phyloP scores from a whole-genome alignment of 2,113 vertebrate genomes.

The Anguilla japonica region DNA sequence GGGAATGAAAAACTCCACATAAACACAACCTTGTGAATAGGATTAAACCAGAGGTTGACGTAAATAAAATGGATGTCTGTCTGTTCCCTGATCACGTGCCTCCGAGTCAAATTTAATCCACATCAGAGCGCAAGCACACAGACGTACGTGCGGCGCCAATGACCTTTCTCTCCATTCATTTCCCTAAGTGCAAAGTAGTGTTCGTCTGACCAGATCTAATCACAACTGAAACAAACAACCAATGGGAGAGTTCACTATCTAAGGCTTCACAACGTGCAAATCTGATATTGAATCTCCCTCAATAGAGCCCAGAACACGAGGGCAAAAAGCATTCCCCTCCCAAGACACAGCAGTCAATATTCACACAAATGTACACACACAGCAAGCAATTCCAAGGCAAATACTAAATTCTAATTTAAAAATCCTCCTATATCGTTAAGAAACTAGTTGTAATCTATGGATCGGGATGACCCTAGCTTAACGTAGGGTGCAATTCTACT shows the following conservation, averaged over 20 bases:
- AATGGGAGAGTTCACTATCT: neutral
- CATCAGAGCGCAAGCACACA: neutral
- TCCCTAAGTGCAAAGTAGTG: neutral
- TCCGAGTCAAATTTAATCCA: neutral
- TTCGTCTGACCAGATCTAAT: neutral
- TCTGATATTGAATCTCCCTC: neutral
- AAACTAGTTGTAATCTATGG: neutral
- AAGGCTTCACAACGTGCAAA: neutral
- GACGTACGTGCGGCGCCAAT: neutral
- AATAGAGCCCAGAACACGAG: neutral
- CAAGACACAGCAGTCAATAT: neutral
- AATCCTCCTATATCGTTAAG: neutral
- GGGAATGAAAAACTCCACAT: neutral
- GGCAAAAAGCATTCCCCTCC: no score
- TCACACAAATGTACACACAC: no score
- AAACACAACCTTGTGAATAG: neutral
- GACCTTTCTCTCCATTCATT: neutral
- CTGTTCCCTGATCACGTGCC: neutral
- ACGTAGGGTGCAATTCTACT: neutral
- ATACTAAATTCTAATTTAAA: neutral
- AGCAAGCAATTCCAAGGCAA: neutral
- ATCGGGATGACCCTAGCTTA: neutral
- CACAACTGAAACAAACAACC: neutral
- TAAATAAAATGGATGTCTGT: neutral
- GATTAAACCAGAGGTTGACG: neutral